Base-by-base conservation (phyloP, 2,797 vertebrate genomes). In the Mergus octosetaceus region DNA sequence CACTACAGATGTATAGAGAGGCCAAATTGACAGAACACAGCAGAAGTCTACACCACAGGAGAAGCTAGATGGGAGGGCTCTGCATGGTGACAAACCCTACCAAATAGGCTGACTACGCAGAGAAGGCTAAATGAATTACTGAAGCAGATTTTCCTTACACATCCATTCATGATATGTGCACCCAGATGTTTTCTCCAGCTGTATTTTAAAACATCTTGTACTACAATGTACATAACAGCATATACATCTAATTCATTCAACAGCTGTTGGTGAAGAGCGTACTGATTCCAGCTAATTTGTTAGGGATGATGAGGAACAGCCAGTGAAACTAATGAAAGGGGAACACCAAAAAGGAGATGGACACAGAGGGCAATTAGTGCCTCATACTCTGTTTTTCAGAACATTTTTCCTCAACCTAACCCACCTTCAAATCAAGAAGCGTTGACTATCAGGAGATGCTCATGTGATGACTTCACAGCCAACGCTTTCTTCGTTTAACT, bases 61-160 rank as follows among this genome's bases (percentile, higher is more conserved):
- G 89, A 82, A 92, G 87, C 79, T 94, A 96, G 92, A 96, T 96
- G 93, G 90, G 79, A 96, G 87, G 91, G 58, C 66, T 95, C 41
- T 85, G 10, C 39, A 16, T 32, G 78, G 74, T 75, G 85, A 78
- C 91, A 92, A 75, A 43, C 62, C 89, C 85, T 76, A 75, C 65
- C 66, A 83, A 80, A 75, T 58, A 56, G 70, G 16, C 81, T 95
- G 81, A 91, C 78, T 91, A 69, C 69, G 87, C 58, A 83, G 85
- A 5, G 9, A 56, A 93, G 92, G 62, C 72, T 93, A 82, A 91
- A 84, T 94, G 58, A 91, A 81, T 80, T 92, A 61, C 87, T 62
- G 16, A 65, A 83, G 60, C 7, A 38, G 38, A 54, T 85, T 82
- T 74, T 78, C 41, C 54, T 69, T 61, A 89, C 79, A 62, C 45